Conservation (phyloP, 2,797 vertebrate species). For the Catamblyrhynchus diadema region DNA sequence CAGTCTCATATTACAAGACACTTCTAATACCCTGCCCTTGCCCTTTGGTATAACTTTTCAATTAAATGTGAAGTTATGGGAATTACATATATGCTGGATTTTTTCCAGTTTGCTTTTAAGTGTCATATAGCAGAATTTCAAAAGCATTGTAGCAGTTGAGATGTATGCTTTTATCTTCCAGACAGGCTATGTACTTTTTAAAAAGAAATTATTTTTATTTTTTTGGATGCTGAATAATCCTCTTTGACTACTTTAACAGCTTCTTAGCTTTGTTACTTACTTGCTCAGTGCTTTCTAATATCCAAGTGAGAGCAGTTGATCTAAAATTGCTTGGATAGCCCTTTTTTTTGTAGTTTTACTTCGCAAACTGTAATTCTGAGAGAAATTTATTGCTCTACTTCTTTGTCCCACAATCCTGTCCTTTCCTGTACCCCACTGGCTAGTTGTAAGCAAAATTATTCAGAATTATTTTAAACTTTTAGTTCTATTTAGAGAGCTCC, state of each 20-base stretch:
- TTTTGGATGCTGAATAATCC: background rate
- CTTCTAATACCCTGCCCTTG: background rate
- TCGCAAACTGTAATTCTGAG: background rate
- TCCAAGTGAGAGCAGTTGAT: background rate
- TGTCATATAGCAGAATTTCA: background rate
- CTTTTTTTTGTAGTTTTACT: background rate
- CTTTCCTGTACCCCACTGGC: background rate
- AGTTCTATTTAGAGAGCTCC: background rate
- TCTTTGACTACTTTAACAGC: background rate
- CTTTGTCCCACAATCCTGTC: background rate
- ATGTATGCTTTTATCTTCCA: background rate
- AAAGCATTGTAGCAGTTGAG: background rate
- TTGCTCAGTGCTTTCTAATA: background rate
- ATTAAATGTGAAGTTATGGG: background rate
- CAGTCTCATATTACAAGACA: background rate
- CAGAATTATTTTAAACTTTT: background rate
- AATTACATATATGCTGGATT: accelerated
- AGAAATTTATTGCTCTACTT: background rate
- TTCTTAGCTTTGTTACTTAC: background rate
- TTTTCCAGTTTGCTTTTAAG: background rate
- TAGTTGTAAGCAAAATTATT: background rate
- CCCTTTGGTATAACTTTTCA: background rate
- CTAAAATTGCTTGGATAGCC: background rate
- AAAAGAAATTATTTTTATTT: background rate
- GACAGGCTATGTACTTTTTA: background rate